phyloP scores from a whole-genome alignment of 2,797 vertebrate genomes.

The Sparus aurata region DNA sequence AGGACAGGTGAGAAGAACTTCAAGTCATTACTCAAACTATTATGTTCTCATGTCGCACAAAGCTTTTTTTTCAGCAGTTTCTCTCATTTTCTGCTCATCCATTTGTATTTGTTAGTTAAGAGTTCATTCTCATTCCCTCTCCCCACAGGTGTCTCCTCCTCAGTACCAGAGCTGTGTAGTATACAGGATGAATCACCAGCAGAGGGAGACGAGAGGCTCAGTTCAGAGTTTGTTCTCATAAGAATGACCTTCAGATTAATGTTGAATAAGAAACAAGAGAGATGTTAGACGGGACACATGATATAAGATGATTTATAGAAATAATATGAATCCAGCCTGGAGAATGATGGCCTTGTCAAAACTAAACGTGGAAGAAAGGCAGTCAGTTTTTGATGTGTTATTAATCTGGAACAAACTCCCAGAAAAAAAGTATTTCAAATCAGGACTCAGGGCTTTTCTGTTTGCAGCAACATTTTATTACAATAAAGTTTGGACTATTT shows the following conservation, averaged over 20 bases:
- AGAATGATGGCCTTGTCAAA: too few relatives aligned
- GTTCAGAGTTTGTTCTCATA: too few relatives aligned
- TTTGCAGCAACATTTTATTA: too few relatives aligned
- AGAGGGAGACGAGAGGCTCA: neutral
- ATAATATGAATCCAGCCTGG: neutral
- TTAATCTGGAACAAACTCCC: too few relatives aligned
- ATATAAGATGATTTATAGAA: neutral
- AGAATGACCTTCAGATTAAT: neutral
- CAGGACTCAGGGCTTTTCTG: too few relatives aligned
- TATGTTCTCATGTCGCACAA: neutral
- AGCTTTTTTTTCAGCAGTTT: neutral
- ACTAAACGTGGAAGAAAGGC: too few relatives aligned
- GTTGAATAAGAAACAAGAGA: neutral
- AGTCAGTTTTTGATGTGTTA: too few relatives aligned
- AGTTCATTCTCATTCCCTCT: neutral
- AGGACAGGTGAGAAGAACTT: constrained; percentile 8
- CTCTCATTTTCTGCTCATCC: neutral
- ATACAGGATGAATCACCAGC: neutral
- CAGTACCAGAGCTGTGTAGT: neutral
- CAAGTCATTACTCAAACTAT: neutral
- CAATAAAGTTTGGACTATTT: too few relatives aligned
- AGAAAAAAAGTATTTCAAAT: too few relatives aligned
- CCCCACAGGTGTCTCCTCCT: neutral
- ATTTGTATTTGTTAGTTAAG: neutral
- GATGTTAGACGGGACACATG: neutral